Percentiles rank a stretch among this genome's conserved stretches.
These are phyloP conservation scores for Laupala kohalensis DNA, from an alignment of 1,140 invertebrate species.

Conservation along the genomic window DNA sequence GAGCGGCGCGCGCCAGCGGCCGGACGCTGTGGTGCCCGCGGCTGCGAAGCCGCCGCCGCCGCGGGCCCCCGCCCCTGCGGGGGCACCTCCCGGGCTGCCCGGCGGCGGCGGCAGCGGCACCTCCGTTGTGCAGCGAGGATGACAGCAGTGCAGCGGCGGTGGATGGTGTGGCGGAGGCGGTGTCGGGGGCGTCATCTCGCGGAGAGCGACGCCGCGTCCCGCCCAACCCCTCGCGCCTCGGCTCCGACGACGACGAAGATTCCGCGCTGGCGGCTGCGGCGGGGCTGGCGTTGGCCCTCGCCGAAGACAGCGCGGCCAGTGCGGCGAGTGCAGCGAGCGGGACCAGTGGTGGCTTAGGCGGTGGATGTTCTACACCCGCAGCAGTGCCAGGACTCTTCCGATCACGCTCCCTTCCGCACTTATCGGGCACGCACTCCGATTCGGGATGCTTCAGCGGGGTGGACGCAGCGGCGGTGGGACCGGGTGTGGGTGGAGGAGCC, in stretches of 20 bases:
- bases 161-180: too few species aligned
- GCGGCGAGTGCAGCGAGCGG: neutral
- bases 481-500: too few species aligned
- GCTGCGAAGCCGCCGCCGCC: neutral
- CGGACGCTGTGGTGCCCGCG: neutral
- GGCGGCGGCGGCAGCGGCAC: neutral
- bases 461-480: neutral
- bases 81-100: slow-evolving; percentile 19
- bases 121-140: neutral
- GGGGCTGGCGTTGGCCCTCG: neutral
- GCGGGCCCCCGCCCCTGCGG: slow-evolving; percentile 23
- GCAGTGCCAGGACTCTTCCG: neutral
- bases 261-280: neutral
- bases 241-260: neutral
- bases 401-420: neutral
- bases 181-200: too few species aligned
- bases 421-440: neutral
- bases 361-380: too few species aligned
- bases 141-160: neutral
- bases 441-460: neutral
- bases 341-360: too few species aligned
- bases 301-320: neutral
- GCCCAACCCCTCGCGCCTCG: neutral
- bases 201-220: neutral
- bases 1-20: neutral